Evolutionary conservation across 2,888 invertebrate genomes (phyloP).

Genomic region (Chelonus formosanus): DNA sequence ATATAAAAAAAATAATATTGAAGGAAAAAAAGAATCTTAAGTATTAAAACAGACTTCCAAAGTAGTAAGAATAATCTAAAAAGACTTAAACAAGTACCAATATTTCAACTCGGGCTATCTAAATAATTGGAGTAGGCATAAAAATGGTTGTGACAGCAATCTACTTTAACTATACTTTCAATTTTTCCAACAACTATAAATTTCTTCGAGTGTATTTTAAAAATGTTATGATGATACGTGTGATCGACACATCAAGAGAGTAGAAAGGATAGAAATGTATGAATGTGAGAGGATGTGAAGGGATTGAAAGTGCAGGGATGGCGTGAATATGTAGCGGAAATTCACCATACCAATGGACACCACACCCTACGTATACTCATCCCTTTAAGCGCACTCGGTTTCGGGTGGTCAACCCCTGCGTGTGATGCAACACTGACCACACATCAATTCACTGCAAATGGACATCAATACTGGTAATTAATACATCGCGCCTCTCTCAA

Average conservation of each 20-base stretch:
- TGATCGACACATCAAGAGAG: constrained; percentile 47
- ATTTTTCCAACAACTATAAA: no score
- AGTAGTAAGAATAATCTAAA: no score
- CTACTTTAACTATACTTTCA: no score
- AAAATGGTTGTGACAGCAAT: no score
- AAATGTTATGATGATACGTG: constrained; percentile 45
- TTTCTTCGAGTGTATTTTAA: no score
- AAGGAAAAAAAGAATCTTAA: no score
- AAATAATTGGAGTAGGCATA: no score
- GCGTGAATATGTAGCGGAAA: constrained; percentile 39
- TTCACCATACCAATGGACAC: constrained; percentile 35
- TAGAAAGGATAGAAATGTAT: constrained; percentile 33
- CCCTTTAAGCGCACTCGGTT: constrained; percentile 56
- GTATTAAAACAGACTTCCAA: no score
- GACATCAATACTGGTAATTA: constrained; percentile 66
- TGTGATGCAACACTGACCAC: constrained; percentile 65
- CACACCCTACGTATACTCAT: constrained; percentile 42
- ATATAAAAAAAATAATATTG: no score
- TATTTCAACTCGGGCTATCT: no score
- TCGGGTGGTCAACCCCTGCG: constrained; percentile 61
- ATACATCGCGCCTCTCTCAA: constrained; percentile 63
- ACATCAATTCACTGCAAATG: constrained; percentile 66
- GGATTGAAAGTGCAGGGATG: constrained; percentile 36
- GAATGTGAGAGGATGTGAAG: constrained; percentile 21
- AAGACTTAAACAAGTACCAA: no score